Conservation (phyloP, 2,113 vertebrate genomes). For the Ascaphus truei region DNA sequence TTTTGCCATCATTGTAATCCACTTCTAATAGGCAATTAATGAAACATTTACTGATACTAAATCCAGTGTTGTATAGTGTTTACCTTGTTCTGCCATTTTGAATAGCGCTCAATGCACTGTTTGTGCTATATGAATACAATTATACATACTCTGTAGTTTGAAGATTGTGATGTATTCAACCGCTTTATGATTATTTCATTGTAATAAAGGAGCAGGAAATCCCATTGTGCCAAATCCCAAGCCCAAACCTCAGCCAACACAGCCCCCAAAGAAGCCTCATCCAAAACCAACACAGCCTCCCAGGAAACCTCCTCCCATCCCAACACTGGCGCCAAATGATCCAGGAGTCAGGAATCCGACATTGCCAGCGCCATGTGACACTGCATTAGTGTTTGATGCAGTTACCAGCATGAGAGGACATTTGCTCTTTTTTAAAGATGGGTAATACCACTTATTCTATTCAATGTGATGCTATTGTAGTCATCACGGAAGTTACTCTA, state of each 20-base stretch:
- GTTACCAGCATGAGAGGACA: constrained; percentile 49
- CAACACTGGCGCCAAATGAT: neutral
- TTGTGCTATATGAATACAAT: no score
- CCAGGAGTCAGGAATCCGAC: neutral
- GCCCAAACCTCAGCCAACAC: neutral
- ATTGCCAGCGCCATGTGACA: constrained; percentile 48
- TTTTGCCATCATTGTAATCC: no score
- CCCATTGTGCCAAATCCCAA: neutral
- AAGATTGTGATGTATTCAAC: no score
- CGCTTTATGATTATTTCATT: neutral
- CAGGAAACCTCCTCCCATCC: neutral
- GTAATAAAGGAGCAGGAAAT: constrained; percentile 1
- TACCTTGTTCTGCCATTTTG: no score
- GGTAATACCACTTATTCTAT: constrained; percentile 27
- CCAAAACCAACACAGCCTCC: neutral
- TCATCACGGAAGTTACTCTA: no score
- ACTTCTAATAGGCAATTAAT: no score
- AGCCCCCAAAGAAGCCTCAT: neutral
- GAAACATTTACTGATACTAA: no score
- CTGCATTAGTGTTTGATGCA: constrained; percentile 51
- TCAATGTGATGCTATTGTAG: neutral
- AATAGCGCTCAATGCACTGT: no score
- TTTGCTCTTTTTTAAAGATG: constrained; percentile 58
- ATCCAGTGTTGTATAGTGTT: no score
- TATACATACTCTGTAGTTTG: no score